A percentile compares a stretch with the other conserved stretches of the same genome.
These are phyloP conservation scores for Listronotus oregonensis DNA, from an alignment of 1,140 invertebrate species.

Conservation along the genomic window DNA sequence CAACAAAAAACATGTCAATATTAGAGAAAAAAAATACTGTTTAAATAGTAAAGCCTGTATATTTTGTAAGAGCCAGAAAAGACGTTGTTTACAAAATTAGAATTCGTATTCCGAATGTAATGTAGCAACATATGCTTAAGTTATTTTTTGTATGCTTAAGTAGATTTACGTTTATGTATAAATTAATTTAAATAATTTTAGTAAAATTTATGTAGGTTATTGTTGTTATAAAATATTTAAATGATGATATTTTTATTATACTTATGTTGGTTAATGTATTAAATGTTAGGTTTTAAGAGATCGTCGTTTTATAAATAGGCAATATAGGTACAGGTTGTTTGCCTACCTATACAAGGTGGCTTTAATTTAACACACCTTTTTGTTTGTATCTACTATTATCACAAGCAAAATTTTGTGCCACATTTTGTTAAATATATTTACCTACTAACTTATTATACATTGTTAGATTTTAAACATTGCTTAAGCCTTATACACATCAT, in stretches of 20 bases:
- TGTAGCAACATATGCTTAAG: neutral
- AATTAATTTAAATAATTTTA: constrained; percentile 1
- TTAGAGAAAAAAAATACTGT: constrained; percentile 28
- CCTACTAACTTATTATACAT: too few relatives aligned
- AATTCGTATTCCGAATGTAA: constrained; percentile 16
- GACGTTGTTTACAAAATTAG: constrained; percentile 9
- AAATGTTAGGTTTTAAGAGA: neutral
- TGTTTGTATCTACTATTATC: too few relatives aligned
- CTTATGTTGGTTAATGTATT: neutral
- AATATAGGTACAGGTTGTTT: too few relatives aligned
- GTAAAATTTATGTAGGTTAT: neutral
- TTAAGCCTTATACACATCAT: too few relatives aligned
- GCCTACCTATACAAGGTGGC: too few relatives aligned
- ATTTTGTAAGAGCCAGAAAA: constrained; percentile 25
- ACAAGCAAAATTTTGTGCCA: too few relatives aligned
- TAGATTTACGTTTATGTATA: constrained; percentile 1
- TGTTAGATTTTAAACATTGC: too few relatives aligned
- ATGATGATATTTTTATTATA: constrained; percentile 15
- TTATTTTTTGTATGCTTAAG: constrained; percentile 15
- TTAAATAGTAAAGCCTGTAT: constrained; percentile 19
- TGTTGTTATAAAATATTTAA: constrained; percentile 16
- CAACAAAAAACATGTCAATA: constrained; percentile 45
- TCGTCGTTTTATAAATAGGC: neutral
- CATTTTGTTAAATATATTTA: too few relatives aligned
- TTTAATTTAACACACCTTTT: too few relatives aligned